Evolutionary conservation across 2,888 invertebrate genomes (phyloP).

Genomic region (Crioceris asparagi): DNA sequence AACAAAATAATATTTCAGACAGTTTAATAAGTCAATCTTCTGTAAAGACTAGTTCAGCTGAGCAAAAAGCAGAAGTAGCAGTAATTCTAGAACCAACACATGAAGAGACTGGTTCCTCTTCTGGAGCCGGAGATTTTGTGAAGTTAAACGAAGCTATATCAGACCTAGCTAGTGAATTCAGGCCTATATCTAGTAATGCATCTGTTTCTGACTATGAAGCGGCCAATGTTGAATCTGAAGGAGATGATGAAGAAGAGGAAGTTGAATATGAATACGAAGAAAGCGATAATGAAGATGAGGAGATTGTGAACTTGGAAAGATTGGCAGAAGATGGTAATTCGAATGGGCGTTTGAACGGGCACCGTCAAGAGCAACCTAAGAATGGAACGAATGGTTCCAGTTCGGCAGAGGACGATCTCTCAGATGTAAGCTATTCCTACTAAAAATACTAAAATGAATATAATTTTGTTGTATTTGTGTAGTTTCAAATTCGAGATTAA

Average conservation of each 20-base stretch:
- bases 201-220: no score
- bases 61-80: background rate
- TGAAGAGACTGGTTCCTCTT: background rate
- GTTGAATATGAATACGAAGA: constrained; percentile 8
- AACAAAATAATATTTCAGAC: no score
- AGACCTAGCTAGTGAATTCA: no score
- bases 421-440: constrained; percentile 5
- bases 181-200: no score
- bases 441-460: no score
- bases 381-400: constrained; percentile 1
- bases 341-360: no score
- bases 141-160: no score
- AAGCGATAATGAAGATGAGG: constrained; percentile 6
- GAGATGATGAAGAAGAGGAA: constrained; percentile 7
- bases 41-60: no score
- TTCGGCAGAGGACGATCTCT: constrained; percentile 3
- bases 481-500: no score
- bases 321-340: background rate
- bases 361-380: background rate
- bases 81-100: background rate
- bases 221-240: no score
- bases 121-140: background rate
- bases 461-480: no score
- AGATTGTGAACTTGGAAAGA: constrained; percentile 4
- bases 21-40: no score